These are phyloP conservation scores for Hemicrepidius hirtus DNA, from an alignment of 2,888 invertebrate genomes.

Conservation along the genomic window DNA sequence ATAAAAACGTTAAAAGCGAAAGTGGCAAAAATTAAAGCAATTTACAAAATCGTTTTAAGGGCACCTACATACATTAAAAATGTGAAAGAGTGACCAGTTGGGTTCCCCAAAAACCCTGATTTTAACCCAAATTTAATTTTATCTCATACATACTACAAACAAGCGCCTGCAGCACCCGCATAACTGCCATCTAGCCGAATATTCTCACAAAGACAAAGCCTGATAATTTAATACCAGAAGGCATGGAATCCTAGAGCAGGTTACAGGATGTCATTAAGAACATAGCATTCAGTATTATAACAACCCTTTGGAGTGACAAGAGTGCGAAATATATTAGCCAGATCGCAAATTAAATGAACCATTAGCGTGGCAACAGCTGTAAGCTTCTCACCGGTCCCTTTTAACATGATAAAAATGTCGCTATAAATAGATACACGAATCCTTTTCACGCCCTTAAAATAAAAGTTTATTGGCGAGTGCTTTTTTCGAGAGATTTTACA, in stretches of 20 bases:
- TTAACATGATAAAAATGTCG: slow-evolving; percentile 35
- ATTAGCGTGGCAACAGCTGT: slow-evolving; percentile 37
- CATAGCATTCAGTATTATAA: slow-evolving; percentile 13
- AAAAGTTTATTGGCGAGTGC: slow-evolving; percentile 24
- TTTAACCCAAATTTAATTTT: slow-evolving; percentile 28
- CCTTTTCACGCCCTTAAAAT: slow-evolving; percentile 26
- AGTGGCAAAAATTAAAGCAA: neutral
- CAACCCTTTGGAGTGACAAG: slow-evolving; percentile 22
- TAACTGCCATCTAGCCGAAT: slow-evolving; percentile 19
- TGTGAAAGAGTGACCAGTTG: slow-evolving; percentile 3
- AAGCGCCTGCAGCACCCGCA: slow-evolving; percentile 15
- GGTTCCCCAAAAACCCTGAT: slow-evolving; percentile 8
- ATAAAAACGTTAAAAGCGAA: neutral
- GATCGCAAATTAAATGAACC: slow-evolving; percentile 36
- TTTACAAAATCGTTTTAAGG: slow-evolving; percentile 6
- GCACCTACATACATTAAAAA: slow-evolving; percentile 12
- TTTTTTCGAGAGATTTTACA: slow-evolving; percentile 6
- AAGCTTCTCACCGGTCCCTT: slow-evolving; percentile 36
- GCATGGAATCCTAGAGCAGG: slow-evolving; percentile 20
- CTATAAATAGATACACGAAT: slow-evolving; percentile 36
- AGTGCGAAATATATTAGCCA: slow-evolving; percentile 28
- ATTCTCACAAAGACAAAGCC: slow-evolving; percentile 26
- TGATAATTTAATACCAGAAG: slow-evolving; percentile 25
- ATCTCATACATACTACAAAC: slow-evolving; percentile 20
- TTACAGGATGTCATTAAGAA: slow-evolving; percentile 21